Conservation (phyloP, 2,113 vertebrate genomes). For the Megaceryle maxima region DNA sequence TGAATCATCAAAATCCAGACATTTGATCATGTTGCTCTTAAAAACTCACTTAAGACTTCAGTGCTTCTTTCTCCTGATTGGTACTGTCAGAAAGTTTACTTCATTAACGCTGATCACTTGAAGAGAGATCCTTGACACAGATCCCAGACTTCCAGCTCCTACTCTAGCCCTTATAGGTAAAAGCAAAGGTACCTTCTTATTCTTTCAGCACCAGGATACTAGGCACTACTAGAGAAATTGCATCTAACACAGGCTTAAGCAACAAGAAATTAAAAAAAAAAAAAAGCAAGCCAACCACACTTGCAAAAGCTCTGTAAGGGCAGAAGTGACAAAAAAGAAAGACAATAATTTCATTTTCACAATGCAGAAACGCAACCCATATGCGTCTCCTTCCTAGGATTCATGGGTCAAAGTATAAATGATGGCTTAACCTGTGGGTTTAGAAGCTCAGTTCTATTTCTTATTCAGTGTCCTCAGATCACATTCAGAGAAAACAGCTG, state of each 20-base stretch:
- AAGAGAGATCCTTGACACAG: not conserved
- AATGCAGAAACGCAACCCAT: not conserved
- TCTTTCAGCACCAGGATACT: not conserved
- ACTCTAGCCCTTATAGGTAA: not conserved
- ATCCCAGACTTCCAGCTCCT: not conserved
- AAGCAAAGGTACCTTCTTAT: not conserved
- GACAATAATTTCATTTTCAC: not conserved
- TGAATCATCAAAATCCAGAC: not conserved
- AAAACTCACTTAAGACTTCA: not conserved
- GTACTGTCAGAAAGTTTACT: not conserved
- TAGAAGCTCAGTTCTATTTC: not conserved
- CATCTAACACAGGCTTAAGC: not conserved
- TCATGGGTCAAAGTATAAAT: not conserved
- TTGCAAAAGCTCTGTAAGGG: not conserved
- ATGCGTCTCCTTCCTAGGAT: not conserved
- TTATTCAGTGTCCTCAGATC: not conserved
- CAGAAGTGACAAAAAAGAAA: not conserved
- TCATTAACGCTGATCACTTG: not conserved
- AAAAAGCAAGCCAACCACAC: not conserved
- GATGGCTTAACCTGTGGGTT: not conserved
- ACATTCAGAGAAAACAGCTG: not conserved
- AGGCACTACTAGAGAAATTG: not conserved
- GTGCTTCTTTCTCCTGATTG: not conserved
- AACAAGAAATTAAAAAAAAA: not conserved
- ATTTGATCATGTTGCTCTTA: not conserved